Base-by-base conservation (phyloP, 2,797 vertebrate species). In the Garrulus glandarius region DNA sequence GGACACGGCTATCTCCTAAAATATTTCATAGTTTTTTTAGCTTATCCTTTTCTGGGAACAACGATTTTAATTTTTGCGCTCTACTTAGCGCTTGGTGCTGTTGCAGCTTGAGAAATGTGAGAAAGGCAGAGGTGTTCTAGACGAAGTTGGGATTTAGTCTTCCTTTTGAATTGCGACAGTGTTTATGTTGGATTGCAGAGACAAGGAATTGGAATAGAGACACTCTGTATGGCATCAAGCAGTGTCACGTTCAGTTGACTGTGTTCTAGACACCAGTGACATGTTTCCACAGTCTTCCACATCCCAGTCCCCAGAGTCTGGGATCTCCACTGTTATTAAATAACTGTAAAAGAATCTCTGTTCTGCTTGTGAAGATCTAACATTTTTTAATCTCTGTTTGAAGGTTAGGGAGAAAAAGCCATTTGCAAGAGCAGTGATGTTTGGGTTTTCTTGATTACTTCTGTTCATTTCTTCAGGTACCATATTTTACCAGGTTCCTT, bases 21-120 rank as follows among this genome's bases (percentile, higher is more conserved):
- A 65, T 3, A 13, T 71, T 78, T 57, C 2, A 4, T 12, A 14
- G 19, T 49, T 61, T 44, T 65, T 79, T 72, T 53, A 63, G 20
- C 52, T 92, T 84, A 85, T 61, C 23, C 32, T 39, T 69, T 87
- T 83, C 46, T 78, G 36, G n/a, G 24, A 94, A 60, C 23, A 72
- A 20, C 2, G 2, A 1, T 78, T 88, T 72, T 50, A 50, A 26
- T 67, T 78, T 91, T 52, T 64, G 32, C 72, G 55, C 22, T 78
- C 29, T 89, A 32, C 34, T 34, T 65, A 49, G 83, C 5, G 1
- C 22, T 19, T 55, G 32, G 13, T 57, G 26, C 84, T 81, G 10
- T 57, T 78, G 46, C 67, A 69, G 16, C 8, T 1, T 63, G 36
- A 76, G 14, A 60, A 88, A 46, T 55, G 49, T 23, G 26, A 90